Conservation (phyloP, 2,888 invertebrate genomes). For the Lymantria dispar region DNA sequence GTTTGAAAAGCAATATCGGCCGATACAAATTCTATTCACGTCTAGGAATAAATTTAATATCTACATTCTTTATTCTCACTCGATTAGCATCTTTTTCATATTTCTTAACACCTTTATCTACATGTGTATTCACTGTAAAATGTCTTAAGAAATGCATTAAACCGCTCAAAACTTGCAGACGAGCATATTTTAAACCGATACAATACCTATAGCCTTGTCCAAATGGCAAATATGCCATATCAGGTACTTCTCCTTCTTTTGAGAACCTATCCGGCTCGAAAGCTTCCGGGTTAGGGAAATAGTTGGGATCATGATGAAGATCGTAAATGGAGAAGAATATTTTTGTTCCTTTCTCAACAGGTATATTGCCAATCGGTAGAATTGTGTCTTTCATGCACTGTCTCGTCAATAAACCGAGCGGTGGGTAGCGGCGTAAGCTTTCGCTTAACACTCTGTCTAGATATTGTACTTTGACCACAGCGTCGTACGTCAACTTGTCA, state of each 20-base stretch:
- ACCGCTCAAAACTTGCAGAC: slow-evolving; percentile 45
- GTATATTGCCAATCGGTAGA: slow-evolving; percentile 4
- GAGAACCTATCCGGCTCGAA: slow-evolving; percentile 67
- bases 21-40: no score
- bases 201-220: slow-evolving; percentile 69
- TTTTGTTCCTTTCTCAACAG: slow-evolving; percentile 43
- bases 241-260: slow-evolving; percentile 36
- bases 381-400: slow-evolving; percentile 36
- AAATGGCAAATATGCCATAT: slow-evolving; percentile 62
- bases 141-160: slow-evolving; percentile 42
- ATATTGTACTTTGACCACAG: slow-evolving; percentile 43
- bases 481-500: slow-evolving; percentile 10
- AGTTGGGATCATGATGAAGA: slow-evolving; percentile 63
- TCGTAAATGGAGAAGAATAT: slow-evolving; percentile 52
- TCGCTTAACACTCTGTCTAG: slow-evolving; percentile 52
- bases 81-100: slow-evolving; percentile 43
- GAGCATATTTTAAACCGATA: slow-evolving; percentile 58
- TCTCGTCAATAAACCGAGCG: slow-evolving; percentile 47
- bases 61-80: slow-evolving; percentile 43
- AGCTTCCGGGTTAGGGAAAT: slow-evolving; percentile 63
- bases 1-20: no score
- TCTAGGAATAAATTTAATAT: slow-evolving; percentile 4
- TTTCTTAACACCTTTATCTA: slow-evolving; percentile 35
- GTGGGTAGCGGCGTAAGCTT: slow-evolving; percentile 50
- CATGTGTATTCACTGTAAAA: slow-evolving; percentile 38